Percentiles rank a stretch among this genome's conserved stretches.
Evolutionary conservation across 1,140 invertebrate species (phyloP).

Genomic region (Choristoneura fumiferana): DNA sequence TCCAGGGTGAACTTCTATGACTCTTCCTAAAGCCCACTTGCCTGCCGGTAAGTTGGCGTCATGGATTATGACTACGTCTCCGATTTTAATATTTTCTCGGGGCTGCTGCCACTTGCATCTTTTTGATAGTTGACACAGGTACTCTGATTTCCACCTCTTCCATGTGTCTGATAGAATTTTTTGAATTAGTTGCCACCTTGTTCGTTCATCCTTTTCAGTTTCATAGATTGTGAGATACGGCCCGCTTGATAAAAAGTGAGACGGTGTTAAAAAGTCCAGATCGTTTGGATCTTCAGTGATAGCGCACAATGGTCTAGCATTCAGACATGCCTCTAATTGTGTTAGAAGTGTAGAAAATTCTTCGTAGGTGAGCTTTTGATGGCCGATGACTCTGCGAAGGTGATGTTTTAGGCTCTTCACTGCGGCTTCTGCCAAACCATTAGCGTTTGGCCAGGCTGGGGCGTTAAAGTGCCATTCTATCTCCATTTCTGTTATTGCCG

Average conservation of each 20-base stretch:
- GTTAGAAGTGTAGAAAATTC: too few species aligned
- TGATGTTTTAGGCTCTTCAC: too few species aligned
- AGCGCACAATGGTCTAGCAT: slow-evolving; percentile 36
- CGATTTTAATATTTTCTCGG: slow-evolving; percentile 17
- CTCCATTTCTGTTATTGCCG: too few species aligned
- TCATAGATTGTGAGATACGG: slow-evolving; percentile 14
- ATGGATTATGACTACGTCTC: slow-evolving; percentile 27
- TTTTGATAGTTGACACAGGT: slow-evolving; percentile 2
- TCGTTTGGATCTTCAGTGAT: slow-evolving; percentile 27
- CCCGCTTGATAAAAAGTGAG: slow-evolving; percentile 35
- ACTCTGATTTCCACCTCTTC: slow-evolving; percentile 16
- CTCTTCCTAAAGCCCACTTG: slow-evolving; percentile 29
- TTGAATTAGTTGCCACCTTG: slow-evolving; percentile 22
- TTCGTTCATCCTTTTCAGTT: slow-evolving; percentile 10
- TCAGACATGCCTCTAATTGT: slow-evolving; percentile 31
- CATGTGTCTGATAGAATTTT: slow-evolving; percentile 16
- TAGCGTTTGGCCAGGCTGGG: too few species aligned
- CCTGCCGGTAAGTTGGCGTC: slow-evolving; percentile 32
- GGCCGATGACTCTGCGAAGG: too few species aligned
- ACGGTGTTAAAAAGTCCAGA: too few species aligned
- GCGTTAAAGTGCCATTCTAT: too few species aligned
- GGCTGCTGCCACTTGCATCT: slow-evolving; percentile 7
- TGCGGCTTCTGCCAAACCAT: too few species aligned
- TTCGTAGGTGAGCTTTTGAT: too few species aligned
- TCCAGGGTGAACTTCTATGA: too few species aligned